Conservation (phyloP, 2,797 vertebrate genomes). For the Rhynchonycteris naso region DNA sequence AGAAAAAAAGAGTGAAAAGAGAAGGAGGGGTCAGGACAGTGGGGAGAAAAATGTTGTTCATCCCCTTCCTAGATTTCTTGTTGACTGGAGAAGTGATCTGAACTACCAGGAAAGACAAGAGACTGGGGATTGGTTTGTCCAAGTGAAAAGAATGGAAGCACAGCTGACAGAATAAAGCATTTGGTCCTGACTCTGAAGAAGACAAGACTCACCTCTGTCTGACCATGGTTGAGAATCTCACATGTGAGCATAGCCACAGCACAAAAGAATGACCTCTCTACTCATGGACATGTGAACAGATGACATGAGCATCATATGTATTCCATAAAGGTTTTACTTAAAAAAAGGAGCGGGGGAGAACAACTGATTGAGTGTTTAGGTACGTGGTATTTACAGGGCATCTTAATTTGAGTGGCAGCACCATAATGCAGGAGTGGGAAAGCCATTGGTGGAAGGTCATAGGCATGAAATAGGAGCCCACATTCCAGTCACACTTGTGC, state of each 20-base stretch:
- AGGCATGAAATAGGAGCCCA: fast-evolving
- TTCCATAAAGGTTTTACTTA: not conserved
- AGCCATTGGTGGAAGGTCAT: not conserved
- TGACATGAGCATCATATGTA: not conserved
- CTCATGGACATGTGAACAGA: not conserved
- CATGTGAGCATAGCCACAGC: fast-evolving
- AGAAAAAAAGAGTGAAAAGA: not conserved
- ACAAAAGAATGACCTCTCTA: not conserved
- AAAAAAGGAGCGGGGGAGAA: not conserved
- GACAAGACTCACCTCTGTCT: not conserved
- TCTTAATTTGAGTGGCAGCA: not conserved
- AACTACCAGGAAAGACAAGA: not conserved
- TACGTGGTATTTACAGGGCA: not conserved
- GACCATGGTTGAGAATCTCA: too few relatives aligned
- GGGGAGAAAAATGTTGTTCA: not conserved
- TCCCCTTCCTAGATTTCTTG: not conserved
- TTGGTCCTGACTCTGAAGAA: not conserved
- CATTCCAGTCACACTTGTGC: not conserved
- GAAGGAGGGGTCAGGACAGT: not conserved
- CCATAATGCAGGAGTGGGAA: not conserved
- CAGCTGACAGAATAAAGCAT: not conserved
- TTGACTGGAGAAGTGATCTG: not conserved
- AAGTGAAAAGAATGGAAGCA: not conserved
- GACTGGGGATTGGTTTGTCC: not conserved
- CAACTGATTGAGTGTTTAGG: not conserved